Evolutionary conservation across 2,888 invertebrate genomes (phyloP).

Genomic region (Magallana nippona): DNA sequence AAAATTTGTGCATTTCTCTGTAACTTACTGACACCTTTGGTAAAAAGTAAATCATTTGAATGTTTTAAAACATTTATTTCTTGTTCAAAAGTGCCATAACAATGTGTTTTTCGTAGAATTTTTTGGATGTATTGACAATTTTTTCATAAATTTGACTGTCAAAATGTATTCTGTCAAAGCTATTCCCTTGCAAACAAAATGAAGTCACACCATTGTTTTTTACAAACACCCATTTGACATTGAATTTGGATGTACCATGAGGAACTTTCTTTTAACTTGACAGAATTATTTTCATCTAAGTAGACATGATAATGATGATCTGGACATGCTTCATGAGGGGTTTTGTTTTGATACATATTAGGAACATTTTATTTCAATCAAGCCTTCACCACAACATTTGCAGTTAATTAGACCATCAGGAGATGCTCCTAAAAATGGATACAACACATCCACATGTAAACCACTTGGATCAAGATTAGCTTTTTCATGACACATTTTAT

Average conservation of each 20-base stretch:
- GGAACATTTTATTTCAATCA: not conserved
- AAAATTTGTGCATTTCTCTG: not conserved
- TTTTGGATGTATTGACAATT: not conserved
- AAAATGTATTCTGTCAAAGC: slow-evolving; percentile 16
- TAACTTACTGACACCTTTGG: not conserved
- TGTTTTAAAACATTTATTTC: not conserved
- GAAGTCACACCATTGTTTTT: slow-evolving; percentile 46
- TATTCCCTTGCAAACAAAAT: slow-evolving; percentile 33
- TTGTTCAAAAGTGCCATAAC: not conserved
- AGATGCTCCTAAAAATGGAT: not conserved
- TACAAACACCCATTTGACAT: slow-evolving; percentile 44
- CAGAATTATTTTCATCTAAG: slow-evolving; percentile 34
- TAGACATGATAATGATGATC: slow-evolving; percentile 44
- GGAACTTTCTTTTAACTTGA: slow-evolving; percentile 17
- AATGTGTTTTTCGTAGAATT: not conserved
- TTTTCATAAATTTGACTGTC: not conserved
- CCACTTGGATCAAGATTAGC: not conserved
- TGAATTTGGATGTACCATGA: slow-evolving; percentile 46
- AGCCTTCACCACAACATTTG: not conserved
- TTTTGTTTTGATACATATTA: not conserved
- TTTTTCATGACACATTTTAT: not conserved
- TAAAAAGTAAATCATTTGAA: not conserved
- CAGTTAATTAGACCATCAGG: not conserved
- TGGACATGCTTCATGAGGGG: not conserved
- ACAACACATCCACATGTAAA: not conserved